Evolutionary conservation across 2,888 invertebrate species (phyloP).

Genomic region (Protonemura montana): DNA sequence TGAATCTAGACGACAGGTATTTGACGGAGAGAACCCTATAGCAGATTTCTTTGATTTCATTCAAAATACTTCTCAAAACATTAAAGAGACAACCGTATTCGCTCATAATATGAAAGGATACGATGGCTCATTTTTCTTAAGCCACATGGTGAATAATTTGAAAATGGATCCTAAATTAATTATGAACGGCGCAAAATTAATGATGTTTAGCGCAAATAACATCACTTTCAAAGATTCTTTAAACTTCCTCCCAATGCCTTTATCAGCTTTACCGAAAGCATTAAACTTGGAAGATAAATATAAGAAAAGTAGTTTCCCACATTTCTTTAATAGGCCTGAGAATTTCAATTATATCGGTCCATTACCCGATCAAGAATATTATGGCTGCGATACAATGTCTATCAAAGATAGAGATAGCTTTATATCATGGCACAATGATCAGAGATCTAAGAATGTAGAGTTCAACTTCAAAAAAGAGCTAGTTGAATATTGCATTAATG

Average conservation of each 20-base stretch:
- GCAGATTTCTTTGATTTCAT: background rate
- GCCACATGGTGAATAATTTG: background rate
- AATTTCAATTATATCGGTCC: conserved; percentile 52
- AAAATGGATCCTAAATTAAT: conserved; percentile 49
- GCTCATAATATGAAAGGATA: background rate
- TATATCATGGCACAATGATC: conserved; percentile 29
- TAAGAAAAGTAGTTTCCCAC: conserved; percentile 53
- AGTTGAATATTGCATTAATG: conserved; percentile 14
- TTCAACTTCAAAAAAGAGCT: conserved; percentile 54
- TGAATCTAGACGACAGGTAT: background rate
- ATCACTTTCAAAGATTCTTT: conserved; percentile 54
- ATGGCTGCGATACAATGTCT: conserved; percentile 50
- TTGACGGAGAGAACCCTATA: no score
- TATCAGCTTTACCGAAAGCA: conserved; percentile 52
- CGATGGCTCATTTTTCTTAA: background rate
- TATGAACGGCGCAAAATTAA: conserved; percentile 50
- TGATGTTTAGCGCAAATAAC: conserved; percentile 55
- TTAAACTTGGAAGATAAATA: conserved; percentile 50
- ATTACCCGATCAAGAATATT: conserved; percentile 50
- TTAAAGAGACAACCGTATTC: background rate
- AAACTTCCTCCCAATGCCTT: conserved; percentile 53
- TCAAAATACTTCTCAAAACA: background rate
- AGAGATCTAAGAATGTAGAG: conserved; percentile 42
- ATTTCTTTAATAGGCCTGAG: conserved; percentile 51
- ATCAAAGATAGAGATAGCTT: conserved; percentile 37